A percentile compares a stretch with the other conserved stretches of the same genome.
Conservation (phyloP, 1,140 invertebrate species). For the Colletes latitarsis region DNA sequence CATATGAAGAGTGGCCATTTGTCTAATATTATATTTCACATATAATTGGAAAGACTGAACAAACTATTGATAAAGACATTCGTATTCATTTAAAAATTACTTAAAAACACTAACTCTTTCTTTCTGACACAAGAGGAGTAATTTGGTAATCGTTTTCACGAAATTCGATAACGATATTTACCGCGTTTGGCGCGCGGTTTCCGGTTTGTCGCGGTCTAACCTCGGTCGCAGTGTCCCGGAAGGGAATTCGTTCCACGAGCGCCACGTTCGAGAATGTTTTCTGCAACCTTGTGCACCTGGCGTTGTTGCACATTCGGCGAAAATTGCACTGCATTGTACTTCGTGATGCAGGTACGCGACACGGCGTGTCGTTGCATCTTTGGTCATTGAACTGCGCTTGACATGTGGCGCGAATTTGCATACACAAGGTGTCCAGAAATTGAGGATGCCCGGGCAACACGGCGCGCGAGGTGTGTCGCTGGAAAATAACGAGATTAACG, state of each 20-base stretch:
- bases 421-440: constrained; percentile 34
- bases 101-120: too few relatives aligned
- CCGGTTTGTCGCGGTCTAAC: too few relatives aligned
- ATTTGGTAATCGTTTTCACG: too few relatives aligned
- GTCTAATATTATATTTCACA: too few relatives aligned
- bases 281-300: constrained; percentile 53
- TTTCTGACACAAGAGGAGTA: too few relatives aligned
- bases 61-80: too few relatives aligned
- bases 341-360: constrained; percentile 25
- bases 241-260: constrained; percentile 1
- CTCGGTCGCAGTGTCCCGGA: background rate
- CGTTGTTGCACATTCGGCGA: constrained; percentile 54
- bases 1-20: too few relatives aligned
- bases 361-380: constrained; percentile 42
- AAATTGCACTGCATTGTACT: constrained; percentile 62
- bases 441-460: constrained; percentile 6
- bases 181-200: too few relatives aligned
- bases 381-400: constrained; percentile 58
- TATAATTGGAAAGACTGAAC: too few relatives aligned
- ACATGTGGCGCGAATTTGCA: constrained; percentile 55
- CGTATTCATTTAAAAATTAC: too few relatives aligned
- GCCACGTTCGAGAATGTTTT: constrained; percentile 22
- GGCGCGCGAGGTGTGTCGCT: background rate
- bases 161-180: too few relatives aligned
- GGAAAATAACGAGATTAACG: too few relatives aligned